These are phyloP conservation scores for Dastarcus helophoroides DNA, from an alignment of 2,888 invertebrate genomes.

Conservation along the genomic window DNA sequence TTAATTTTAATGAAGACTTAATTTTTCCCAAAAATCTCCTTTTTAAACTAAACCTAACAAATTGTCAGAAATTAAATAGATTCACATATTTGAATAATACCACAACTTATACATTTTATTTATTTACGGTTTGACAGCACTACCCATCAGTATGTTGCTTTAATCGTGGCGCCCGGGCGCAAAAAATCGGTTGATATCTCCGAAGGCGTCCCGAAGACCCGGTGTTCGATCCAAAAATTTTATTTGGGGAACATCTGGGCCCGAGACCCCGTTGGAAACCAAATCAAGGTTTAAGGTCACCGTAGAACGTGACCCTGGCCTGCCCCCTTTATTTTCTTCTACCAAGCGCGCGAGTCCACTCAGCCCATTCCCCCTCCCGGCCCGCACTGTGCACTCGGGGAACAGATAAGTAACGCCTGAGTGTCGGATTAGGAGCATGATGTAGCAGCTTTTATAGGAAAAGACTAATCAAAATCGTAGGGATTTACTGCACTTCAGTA, in stretches of 20 bases:
- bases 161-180: constrained; percentile 23
- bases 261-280: constrained; percentile 66
- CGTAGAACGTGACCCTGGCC: constrained; percentile 60
- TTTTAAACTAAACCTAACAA: no score
- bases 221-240: constrained; percentile 21
- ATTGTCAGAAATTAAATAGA: no score
- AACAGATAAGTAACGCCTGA: constrained; percentile 32
- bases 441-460: no score
- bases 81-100: no score
- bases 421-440: no score
- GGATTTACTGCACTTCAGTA: no score
- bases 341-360: constrained; percentile 34
- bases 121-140: no score
- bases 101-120: no score
- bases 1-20: no score
- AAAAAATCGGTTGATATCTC: constrained; percentile 16
- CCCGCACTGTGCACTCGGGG: constrained; percentile 28
- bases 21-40: no score
- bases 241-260: constrained; percentile 36
- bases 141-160: constrained; percentile 21
- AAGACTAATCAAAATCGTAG: no score
- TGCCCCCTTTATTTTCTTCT: constrained; percentile 33
- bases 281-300: constrained; percentile 68
- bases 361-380: constrained; percentile 22
- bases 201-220: constrained; percentile 22